Evolutionary conservation across 2,797 vertebrate genomes (phyloP).

Genomic region (Pangasius djambal): DNA sequence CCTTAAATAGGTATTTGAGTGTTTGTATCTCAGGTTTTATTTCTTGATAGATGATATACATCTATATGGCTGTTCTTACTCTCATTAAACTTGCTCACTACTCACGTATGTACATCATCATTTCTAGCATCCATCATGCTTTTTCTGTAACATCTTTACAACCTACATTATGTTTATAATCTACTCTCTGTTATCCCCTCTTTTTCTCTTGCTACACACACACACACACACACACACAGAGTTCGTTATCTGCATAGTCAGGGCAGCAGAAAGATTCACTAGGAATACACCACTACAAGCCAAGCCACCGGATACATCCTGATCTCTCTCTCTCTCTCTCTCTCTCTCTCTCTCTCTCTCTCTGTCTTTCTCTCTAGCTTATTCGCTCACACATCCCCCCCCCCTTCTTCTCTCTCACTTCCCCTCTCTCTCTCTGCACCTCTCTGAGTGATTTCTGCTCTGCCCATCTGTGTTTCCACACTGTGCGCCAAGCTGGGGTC

Average conservation of each 20-base stretch:
- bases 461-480: slow-evolving; percentile 46
- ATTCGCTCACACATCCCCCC: neutral
- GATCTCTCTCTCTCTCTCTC: slow-evolving; percentile 32
- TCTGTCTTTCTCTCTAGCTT: slow-evolving; percentile 9
- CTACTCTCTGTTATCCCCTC: neutral
- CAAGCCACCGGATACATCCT: slow-evolving; percentile 27
- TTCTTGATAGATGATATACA: neutral
- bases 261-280: slow-evolving; percentile 45
- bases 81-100: slow-evolving; percentile 19
- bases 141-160: slow-evolving; percentile 1
- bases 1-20: neutral
- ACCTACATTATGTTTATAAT: slow-evolving; percentile 17
- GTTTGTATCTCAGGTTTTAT: neutral
- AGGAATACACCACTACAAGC: slow-evolving; percentile 49
- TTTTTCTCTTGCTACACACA: neutral
- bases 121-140: slow-evolving; percentile 29
- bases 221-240: neutral
- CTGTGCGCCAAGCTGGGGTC: slow-evolving; percentile 51
- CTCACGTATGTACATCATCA: slow-evolving; percentile 13
- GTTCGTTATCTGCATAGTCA: slow-evolving; percentile 53
- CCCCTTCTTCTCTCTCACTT: neutral
- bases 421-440: slow-evolving; percentile 30
- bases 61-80: neutral
- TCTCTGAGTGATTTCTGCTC: slow-evolving; percentile 48
- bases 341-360: slow-evolving; percentile 35